Base-by-base conservation (phyloP, 1,140 invertebrate genomes). In the Brachionus asplanchnoidis region DNA sequence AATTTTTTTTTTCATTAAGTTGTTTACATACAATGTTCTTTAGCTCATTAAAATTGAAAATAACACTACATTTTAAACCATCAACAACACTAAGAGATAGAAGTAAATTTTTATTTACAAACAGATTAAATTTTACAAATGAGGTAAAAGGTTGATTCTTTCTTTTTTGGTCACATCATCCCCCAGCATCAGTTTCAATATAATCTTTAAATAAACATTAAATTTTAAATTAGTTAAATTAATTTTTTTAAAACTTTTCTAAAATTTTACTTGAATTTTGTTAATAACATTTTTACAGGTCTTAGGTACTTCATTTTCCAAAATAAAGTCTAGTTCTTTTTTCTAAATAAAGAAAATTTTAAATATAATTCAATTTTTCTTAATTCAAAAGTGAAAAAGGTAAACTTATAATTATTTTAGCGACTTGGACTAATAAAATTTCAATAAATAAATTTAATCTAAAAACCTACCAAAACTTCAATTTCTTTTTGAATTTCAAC, bases 1-100 rank as follows among this genome's bases (percentile, higher is more conserved):
- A 42, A 44, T 40, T 40, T 17, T 1, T 42, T 14, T 26, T 17
- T 44, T 36, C 1, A 26, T 28, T 6, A 1, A 23, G 14, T 8
- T 28, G n/a, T 36, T 7, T n/a, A 40, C 36, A 40, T 82, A 82
- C 79, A 36, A 82, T 82, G 14, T 82, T 82, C 36, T 82, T 60
- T 14, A 82, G 11, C 12, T 82, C 53, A 36, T 68, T 82, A 44
- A 65, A 82, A 46, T 82, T 82, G 26, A 82, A 65, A 12, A 23
- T 14, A 12, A 82, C 36, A 42, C 17, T 60, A 36, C 79, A 82
- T 60, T 68, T 82, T 28, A 82, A 36, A 12, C 79, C 79, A 14
- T 82, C 79, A 11, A 77, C 44, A 53, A 26, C 20, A 26, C 73
- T 77, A 26, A 53, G 28, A 50, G 26, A 3, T 8, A 42, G 12